phyloP scores from a whole-genome alignment of 2,888 invertebrate species.

The Gisinianus flammeolus region DNA sequence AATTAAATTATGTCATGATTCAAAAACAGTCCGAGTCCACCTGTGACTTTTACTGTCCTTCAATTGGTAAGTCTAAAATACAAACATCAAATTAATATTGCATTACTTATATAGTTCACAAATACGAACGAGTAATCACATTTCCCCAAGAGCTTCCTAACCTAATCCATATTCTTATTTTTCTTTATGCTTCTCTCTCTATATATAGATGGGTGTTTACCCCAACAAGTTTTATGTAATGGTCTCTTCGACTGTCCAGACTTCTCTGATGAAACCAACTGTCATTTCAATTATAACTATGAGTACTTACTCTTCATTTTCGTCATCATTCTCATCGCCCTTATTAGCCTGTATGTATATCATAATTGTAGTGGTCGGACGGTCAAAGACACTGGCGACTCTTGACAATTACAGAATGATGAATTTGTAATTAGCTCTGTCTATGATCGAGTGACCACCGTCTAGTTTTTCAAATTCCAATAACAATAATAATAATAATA shows the following conservation, averaged over 20 bases:
- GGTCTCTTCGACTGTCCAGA: constrained; percentile 55
- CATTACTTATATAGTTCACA: too few species aligned
- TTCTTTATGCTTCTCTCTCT: too few species aligned
- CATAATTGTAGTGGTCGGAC: constrained; percentile 28
- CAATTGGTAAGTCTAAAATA: too few species aligned
- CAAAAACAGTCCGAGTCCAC: constrained; percentile 35
- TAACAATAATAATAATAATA: background rate
- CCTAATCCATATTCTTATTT: too few species aligned
- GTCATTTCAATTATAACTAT: constrained; percentile 45
- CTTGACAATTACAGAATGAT: constrained; percentile 43
- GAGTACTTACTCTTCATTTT: constrained; percentile 31
- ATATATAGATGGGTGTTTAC: constrained; percentile 43
- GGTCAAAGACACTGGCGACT: constrained; percentile 19
- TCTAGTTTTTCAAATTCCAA: constrained; percentile 1
- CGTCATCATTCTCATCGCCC: constrained; percentile 23
- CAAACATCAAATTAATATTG: too few species aligned
- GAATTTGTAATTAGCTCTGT: constrained; percentile 28
- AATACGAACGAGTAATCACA: too few species aligned
- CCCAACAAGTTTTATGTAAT: constrained; percentile 49
- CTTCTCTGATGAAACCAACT: constrained; percentile 55
- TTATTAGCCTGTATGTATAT: constrained; percentile 34
- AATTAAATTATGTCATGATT: constrained; percentile 33
- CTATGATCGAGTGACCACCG: constrained; percentile 35
- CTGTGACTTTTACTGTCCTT: constrained; percentile 41
- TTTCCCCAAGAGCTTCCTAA: too few species aligned